Conservation (phyloP, 2,797 vertebrate genomes). For the Molossus alvarezi region DNA sequence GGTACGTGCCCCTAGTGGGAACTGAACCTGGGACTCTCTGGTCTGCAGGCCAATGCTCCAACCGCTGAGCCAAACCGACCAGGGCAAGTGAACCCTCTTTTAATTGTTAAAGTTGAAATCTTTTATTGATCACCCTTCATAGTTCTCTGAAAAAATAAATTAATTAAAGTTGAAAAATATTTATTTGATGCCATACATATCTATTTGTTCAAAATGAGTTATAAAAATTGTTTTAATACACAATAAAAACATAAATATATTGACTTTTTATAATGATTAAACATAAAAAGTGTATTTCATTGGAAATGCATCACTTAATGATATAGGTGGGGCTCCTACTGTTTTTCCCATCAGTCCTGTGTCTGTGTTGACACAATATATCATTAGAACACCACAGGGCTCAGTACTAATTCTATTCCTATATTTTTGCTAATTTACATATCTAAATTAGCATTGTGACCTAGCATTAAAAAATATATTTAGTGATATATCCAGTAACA, state of each 20-base stretch:
- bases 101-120: background rate
- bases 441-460: background rate
- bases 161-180: background rate
- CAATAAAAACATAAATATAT: background rate
- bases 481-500: background rate
- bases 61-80: too few species aligned
- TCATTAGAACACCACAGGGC: background rate
- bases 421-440: background rate
- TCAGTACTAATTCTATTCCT: background rate
- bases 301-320: background rate
- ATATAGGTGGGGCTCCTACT: background rate
- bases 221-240: background rate
- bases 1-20: too few species aligned
- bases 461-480: background rate
- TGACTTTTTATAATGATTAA: slow-evolving; percentile 6
- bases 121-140: slow-evolving; percentile 2
- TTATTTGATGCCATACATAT: slow-evolving; percentile 10
- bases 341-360: background rate
- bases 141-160: background rate
- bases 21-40: too few species aligned
- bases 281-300: background rate
- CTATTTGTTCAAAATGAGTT: background rate
- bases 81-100: background rate
- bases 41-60: too few species aligned
- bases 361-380: background rate